Evolutionary conservation across 2,888 invertebrate genomes (phyloP), one percentile per base, ranked within the genome.

Genomic region (Chouioia cunea): DNA sequence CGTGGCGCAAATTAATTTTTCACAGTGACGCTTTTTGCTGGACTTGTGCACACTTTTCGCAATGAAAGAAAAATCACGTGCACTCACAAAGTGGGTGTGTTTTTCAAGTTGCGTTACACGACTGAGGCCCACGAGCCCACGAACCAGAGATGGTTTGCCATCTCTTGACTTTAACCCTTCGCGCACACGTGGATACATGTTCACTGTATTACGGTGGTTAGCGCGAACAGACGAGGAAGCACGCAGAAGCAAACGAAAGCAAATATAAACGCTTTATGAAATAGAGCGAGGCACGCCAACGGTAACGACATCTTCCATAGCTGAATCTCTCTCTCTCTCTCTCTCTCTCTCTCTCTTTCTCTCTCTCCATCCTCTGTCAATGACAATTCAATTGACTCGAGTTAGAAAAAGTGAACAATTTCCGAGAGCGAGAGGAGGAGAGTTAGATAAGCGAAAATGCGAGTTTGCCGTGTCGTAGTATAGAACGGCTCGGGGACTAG

Each of bases 91-190:
- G n/a, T 23, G 47, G 4, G 18, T 23, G 53, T 10, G 67, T 74
- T 73, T 73, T 75, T 75, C 75, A 71, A 66, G 72, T 77, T 77
- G 75, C 53, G 73, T 77, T 77, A 71, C 74, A 73, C 73, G 74
- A 77, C 74, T 44, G 57, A 63, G 22, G 48, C 48, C 27, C 27
- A 6, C 27, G n/a, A n/a, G n/a, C n/a, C n/a, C n/a, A 22, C 72
- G 70, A 71, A 74, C 71, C 74, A 74, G n/a, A n/a, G 75, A 74
- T 76, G 75, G 74, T 74, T 75, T 76, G 73, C 70, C 75, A 63
- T 73, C 69, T 36, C 36, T 73, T 58, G 59, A 66, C 60, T 65
- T 27, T 65, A 50, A 43, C 44, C 54, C 64, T 22, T n/a, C 43
- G 14, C 54, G 8, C 64, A 4, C 52, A 43, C 36, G 20, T n/a